Conservation (phyloP, 2,888 invertebrate species). For the Ichneumoninae sp. region DNA sequence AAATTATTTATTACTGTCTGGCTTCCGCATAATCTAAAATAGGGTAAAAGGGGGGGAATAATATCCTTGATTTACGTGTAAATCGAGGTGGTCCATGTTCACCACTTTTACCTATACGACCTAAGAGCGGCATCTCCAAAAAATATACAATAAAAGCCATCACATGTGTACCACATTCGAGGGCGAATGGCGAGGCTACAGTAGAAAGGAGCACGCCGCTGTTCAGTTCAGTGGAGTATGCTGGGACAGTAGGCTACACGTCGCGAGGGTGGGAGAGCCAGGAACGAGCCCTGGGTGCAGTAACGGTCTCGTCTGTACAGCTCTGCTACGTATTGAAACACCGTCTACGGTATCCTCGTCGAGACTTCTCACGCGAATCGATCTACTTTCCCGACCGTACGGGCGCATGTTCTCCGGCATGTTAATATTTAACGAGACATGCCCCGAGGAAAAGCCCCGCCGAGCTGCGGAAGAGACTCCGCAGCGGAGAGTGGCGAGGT, state of each 20-base stretch:
- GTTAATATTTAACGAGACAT: conserved; percentile 57
- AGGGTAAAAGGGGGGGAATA: too few relatives aligned
- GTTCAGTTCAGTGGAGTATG: conserved; percentile 61
- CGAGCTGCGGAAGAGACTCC: neutral
- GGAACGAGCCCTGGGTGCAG: conserved; percentile 24
- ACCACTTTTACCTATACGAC: too few relatives aligned
- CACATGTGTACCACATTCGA: conserved; percentile 53
- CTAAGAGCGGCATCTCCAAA: neutral
- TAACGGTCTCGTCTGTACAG: conserved; percentile 32
- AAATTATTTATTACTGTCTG: too few relatives aligned
- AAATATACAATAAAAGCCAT: neutral
- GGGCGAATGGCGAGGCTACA: conserved; percentile 16
- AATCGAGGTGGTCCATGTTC: too few relatives aligned
- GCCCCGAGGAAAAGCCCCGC: conserved; percentile 12
- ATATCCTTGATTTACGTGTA: too few relatives aligned
- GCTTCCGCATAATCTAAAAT: neutral
- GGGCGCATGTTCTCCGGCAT: conserved; percentile 16
- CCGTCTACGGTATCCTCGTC: conserved; percentile 57
- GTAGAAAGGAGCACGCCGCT: conserved; percentile 60
- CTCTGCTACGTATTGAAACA: conserved; percentile 9
- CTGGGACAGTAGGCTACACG: conserved; percentile 57
- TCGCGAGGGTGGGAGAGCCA: conserved; percentile 25
- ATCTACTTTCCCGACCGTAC: conserved; percentile 69
- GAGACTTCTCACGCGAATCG: conserved; percentile 67
- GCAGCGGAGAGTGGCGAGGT: neutral